A percentile compares a stretch with the other conserved stretches of the same genome.
These are phyloP conservation scores for Hippoglossus stenolepis DNA, from an alignment of 2,113 vertebrate genomes.

Conservation along the genomic window DNA sequence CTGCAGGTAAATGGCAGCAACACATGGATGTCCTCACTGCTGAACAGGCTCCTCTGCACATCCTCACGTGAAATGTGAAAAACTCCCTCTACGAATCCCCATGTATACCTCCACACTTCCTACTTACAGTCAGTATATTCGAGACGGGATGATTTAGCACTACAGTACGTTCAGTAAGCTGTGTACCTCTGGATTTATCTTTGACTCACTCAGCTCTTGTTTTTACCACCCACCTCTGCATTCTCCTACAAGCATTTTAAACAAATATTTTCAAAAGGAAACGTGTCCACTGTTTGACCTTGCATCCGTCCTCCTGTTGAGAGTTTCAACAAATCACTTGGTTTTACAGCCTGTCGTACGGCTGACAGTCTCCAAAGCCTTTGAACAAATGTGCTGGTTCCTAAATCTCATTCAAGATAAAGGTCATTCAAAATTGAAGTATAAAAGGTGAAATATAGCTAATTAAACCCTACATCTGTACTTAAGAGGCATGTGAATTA, in stretches of 20 bases:
- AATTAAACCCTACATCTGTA: not conserved
- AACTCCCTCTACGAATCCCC: not conserved
- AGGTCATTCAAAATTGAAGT: not conserved
- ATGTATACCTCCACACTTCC: not conserved
- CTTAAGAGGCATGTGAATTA: conserved; percentile 6
- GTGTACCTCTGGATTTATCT: not conserved
- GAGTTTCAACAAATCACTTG: conserved; percentile 23
- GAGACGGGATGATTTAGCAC: not conserved
- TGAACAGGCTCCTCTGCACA: no score
- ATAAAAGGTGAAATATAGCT: not conserved
- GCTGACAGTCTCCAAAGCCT: conserved; percentile 34
- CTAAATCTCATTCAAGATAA: not conserved
- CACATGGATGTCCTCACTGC: no score
- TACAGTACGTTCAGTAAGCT: no score
- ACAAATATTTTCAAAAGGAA: conserved; percentile 36
- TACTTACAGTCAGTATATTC: not conserved
- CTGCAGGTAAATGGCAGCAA: conserved; percentile 84
- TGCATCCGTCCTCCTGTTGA: conserved; percentile 38
- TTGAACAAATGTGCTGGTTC: conserved; percentile 47
- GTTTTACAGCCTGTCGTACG: conserved; percentile 18
- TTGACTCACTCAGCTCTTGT: conserved; percentile 22
- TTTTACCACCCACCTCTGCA: conserved; percentile 31
- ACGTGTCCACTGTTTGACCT: conserved; percentile 52
- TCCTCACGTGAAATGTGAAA: no score
- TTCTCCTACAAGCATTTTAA: conserved; percentile 48